These are phyloP conservation scores for Lumbricus terrestris DNA, from an alignment of 2,888 invertebrate genomes.

Conservation along the genomic window DNA sequence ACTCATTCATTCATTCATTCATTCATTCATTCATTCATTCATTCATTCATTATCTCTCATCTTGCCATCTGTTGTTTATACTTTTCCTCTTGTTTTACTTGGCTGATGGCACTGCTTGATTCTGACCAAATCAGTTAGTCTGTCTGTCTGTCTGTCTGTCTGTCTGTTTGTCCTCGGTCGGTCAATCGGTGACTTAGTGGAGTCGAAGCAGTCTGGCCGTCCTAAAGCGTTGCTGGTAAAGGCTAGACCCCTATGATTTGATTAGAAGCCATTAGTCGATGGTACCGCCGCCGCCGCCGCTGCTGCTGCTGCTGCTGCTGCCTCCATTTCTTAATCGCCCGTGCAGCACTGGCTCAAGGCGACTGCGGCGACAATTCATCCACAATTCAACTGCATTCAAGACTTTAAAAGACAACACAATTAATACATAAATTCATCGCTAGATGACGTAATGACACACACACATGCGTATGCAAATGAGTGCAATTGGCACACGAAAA, in stretches of 20 bases:
- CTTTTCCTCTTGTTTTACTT: neutral
- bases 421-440: neutral
- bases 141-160: neutral
- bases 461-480: no score
- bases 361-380: no score
- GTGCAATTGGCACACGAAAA: no score
- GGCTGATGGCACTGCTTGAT: neutral
- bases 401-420: neutral
- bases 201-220: neutral
- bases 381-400: neutral
- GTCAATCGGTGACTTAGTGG: neutral
- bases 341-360: neutral
- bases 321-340: neutral
- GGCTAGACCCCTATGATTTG: neutral
- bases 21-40: no score
- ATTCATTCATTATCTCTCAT: neutral
- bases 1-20: neutral
- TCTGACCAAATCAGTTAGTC: neutral
- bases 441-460: neutral
- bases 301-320: no score
- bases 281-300: no score
- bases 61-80: neutral
- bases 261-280: neutral
- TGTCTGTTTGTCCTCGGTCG: no score
- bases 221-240: neutral